Conservation (phyloP, 1,140 invertebrate genomes). For the Habropoda laboriosa region DNA sequence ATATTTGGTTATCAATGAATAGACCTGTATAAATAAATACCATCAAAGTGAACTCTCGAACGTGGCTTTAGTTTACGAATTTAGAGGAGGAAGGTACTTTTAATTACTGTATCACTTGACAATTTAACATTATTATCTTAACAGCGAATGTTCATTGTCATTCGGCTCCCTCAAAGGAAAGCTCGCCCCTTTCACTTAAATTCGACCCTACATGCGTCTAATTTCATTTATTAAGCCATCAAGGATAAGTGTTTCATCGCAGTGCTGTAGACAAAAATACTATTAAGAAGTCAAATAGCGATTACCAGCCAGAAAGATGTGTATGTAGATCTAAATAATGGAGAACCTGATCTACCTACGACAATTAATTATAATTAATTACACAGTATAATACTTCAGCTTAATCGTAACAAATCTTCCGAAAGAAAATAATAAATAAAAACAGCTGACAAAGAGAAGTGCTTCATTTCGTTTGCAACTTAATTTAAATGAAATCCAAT, state of each 20-base stretch:
- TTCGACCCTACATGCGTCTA: not conserved
- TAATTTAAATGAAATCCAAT: no score
- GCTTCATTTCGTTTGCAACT: no score
- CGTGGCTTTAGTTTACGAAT: not conserved
- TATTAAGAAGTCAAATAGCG: not conserved
- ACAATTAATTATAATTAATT: no score
- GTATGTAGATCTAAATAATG: no score
- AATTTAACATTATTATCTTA: not conserved
- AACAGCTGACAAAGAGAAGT: no score
- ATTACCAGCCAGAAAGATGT: no score
- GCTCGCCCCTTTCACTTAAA: not conserved
- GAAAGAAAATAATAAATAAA: no score
- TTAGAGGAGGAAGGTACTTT: not conserved
- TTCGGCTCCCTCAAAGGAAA: not conserved
- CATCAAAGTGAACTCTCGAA: not conserved
- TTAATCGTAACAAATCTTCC: no score
- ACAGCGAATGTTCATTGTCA: not conserved
- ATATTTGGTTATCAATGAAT: not conserved
- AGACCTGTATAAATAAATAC: not conserved
- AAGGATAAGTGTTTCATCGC: not conserved
- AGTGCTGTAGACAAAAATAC: not conserved
- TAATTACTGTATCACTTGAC: not conserved
- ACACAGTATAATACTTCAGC: no score
- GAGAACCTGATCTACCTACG: no score
- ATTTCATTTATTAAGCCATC: not conserved